Percentiles rank a stretch among this genome's conserved stretches.
phyloP scores from a whole-genome alignment of 2,797 vertebrate species.

The Premnoplex brunnescens region DNA sequence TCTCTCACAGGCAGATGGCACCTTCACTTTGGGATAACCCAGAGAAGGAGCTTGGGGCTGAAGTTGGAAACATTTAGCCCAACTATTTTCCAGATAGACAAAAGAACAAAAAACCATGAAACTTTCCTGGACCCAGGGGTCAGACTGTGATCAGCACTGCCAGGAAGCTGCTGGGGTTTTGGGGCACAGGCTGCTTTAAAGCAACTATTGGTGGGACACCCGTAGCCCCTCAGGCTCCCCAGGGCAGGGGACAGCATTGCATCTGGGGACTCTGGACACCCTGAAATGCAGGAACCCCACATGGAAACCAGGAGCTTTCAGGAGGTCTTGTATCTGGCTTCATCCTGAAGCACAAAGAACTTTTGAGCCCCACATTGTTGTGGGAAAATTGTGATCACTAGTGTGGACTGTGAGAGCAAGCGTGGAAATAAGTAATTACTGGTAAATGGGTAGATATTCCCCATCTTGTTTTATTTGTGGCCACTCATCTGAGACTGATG shows the following conservation, averaged over 20 bases:
- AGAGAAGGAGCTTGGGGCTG: background rate
- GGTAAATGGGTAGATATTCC: slow-evolving; percentile 26
- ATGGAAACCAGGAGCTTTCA: rapidly evolving
- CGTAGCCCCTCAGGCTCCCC: background rate
- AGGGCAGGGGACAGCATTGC: background rate
- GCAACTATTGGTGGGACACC: background rate
- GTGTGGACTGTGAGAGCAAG: background rate
- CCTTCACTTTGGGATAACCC: background rate
- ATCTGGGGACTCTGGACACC: background rate
- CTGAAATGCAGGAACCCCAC: background rate
- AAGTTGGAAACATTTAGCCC: background rate
- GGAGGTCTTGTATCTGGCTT: background rate
- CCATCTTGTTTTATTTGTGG: slow-evolving; percentile 6
- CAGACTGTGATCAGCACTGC: background rate
- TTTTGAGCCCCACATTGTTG: rapidly evolving
- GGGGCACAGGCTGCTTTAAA: background rate
- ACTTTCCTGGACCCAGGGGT: background rate
- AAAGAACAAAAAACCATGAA: background rate
- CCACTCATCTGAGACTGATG: slow-evolving; percentile 64
- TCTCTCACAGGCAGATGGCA: background rate
- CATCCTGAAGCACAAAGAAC: background rate
- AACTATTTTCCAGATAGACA: background rate
- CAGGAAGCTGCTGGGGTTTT: background rate
- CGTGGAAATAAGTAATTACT: slow-evolving; percentile 29
- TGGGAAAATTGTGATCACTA: background rate